These are phyloP conservation scores for Orussus abietinus DNA, from an alignment of 1,140 invertebrate genomes.

Conservation along the genomic window DNA sequence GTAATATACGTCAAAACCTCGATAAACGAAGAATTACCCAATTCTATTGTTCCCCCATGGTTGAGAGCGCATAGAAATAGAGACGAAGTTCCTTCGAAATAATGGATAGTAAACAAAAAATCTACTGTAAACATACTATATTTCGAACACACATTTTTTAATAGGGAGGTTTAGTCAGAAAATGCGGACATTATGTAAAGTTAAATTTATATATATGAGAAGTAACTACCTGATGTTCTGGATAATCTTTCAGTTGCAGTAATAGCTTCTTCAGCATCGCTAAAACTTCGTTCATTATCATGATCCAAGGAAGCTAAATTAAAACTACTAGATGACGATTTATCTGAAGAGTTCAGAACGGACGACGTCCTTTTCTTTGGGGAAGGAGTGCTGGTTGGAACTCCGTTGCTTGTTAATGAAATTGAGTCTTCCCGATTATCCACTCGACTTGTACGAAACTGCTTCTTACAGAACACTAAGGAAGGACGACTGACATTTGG, in stretches of 20 bases:
- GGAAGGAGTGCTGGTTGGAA: constrained; percentile 35
- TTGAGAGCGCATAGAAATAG: too few relatives aligned
- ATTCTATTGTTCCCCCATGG: too few relatives aligned
- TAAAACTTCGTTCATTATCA: constrained; percentile 44
- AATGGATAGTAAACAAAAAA: too few relatives aligned
- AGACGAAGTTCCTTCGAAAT: too few relatives aligned
- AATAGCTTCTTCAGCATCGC: constrained; percentile 50
- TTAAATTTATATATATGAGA: constrained; percentile 3
- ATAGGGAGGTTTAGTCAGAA: too few relatives aligned
- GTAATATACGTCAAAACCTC: too few relatives aligned
- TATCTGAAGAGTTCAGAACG: constrained; percentile 31
- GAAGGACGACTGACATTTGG: constrained; percentile 33
- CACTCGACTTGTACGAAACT: constrained; percentile 30
- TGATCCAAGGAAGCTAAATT: constrained; percentile 37
- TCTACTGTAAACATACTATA: too few relatives aligned
- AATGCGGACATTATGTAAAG: too few relatives aligned
- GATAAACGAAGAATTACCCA: too few relatives aligned
- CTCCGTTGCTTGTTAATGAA: constrained; percentile 43
- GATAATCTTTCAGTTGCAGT: constrained; percentile 40
- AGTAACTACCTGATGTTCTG: constrained; percentile 35
- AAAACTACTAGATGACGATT: constrained; percentile 32
- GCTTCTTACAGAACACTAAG: constrained; percentile 32
- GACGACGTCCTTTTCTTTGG: constrained; percentile 34
- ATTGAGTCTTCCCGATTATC: constrained; percentile 33
- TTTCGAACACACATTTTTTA: too few relatives aligned